These are phyloP conservation scores for Cyclura pinguis DNA, from an alignment of 2,797 vertebrate genomes.

Conservation along the genomic window DNA sequence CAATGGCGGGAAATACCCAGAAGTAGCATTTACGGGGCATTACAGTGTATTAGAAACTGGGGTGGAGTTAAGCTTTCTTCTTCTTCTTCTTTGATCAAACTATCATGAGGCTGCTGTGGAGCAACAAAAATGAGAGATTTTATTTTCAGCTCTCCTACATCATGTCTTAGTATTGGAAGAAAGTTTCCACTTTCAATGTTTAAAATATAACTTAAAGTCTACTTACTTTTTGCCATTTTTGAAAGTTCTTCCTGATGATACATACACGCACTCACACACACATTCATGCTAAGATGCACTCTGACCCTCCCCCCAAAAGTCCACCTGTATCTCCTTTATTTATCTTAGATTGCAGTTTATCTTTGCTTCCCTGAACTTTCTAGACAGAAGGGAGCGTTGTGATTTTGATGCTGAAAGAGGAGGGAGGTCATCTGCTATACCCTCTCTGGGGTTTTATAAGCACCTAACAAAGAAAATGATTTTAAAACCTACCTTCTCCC, in stretches of 20 bases:
- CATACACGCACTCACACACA: neutral
- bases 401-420: neutral
- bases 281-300: slow-evolving; percentile 7
- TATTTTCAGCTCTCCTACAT: no score
- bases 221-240: slow-evolving; percentile 21
- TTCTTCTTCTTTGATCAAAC: neutral
- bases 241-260: neutral
- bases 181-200: neutral
- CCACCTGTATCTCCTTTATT: slow-evolving; percentile 19
- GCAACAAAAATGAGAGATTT: neutral
- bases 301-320: neutral
- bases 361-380: slow-evolving; percentile 25
- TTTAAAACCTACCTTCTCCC: slow-evolving; percentile 39
- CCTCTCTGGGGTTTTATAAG: slow-evolving; percentile 17
- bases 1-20: no score
- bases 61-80: neutral
- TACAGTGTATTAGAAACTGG: neutral
- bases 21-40: neutral
- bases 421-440: neutral
- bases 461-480: slow-evolving; percentile 14
- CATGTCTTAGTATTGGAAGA: neutral
- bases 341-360: neutral
- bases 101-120: neutral
- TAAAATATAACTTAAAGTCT: neutral
- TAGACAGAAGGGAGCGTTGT: neutral